phyloP scores from a whole-genome alignment of 2,113 vertebrate genomes.

The Miniopterus natalensis region DNA sequence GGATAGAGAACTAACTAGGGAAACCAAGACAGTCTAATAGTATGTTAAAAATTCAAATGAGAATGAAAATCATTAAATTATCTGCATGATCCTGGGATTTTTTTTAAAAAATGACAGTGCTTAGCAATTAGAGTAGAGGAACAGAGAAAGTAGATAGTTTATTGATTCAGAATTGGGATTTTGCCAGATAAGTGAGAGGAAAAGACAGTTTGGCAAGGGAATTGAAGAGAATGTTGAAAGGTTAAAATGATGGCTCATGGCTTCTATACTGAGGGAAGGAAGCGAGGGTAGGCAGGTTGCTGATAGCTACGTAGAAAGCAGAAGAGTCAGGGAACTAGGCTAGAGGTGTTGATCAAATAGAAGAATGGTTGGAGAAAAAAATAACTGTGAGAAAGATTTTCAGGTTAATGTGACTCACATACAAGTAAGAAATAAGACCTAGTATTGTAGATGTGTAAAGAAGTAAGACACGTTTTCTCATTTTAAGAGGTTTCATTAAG shows the following conservation, averaged over 20 bases:
- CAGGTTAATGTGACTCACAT: not conserved
- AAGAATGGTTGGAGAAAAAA: not conserved
- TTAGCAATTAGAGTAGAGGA: constrained; percentile 14
- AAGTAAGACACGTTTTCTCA: not conserved
- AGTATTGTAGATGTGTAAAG: not conserved
- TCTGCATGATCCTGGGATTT: not conserved
- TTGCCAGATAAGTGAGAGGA: not conserved
- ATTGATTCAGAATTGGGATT: not conserved
- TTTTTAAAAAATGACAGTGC: not conserved
- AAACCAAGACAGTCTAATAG: not conserved
- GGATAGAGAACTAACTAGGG: not conserved
- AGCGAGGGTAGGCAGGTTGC: not conserved
- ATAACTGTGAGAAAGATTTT: not conserved
- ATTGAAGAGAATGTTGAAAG: not conserved
- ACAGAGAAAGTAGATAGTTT: not conserved
- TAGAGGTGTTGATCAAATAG: not conserved
- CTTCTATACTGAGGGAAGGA: not conserved
- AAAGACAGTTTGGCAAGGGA: not conserved
- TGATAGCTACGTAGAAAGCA: not conserved
- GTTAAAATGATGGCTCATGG: not conserved
- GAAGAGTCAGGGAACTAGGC: not conserved
- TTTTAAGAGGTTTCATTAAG: constrained; percentile 14
- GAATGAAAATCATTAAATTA: not conserved
- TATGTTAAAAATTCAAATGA: not conserved
- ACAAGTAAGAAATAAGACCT: constrained; percentile 5